Conservation (phyloP, 2,113 vertebrate genomes). For the Micronisus gabar region DNA sequence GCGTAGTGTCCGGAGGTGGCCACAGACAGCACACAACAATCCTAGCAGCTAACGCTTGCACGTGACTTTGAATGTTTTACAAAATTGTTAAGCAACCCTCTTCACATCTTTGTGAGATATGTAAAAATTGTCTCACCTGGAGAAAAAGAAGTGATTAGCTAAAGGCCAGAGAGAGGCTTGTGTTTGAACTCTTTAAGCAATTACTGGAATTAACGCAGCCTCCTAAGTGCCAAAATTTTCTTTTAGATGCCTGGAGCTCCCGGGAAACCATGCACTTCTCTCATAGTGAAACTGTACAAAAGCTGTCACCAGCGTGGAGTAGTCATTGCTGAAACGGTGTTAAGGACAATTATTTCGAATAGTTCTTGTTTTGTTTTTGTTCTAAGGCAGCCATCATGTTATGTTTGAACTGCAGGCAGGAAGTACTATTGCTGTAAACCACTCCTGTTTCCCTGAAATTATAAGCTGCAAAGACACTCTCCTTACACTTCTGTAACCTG, state of each 20-base stretch:
- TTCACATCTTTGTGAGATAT: background rate
- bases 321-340: background rate
- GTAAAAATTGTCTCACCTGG: background rate
- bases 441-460: background rate
- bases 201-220: background rate
- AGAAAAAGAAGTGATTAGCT: background rate
- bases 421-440: background rate
- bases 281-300: background rate
- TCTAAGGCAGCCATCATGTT: background rate
- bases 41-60: background rate
- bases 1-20: background rate
- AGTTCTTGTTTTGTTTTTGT: background rate
- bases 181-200: background rate
- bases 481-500: background rate
- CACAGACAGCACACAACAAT: background rate
- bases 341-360: background rate
- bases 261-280: background rate
- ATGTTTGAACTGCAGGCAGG: background rate
- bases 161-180: background rate
- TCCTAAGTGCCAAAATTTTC: background rate
- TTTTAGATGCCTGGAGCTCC: background rate
- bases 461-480: background rate
- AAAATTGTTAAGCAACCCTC: background rate
- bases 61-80: background rate
- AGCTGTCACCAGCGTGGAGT: background rate